Percentiles rank a stretch among this genome's conserved stretches.
These are phyloP conservation scores for Larimichthys crocea DNA, from an alignment of 2,113 vertebrate species.

Conservation along the genomic window DNA sequence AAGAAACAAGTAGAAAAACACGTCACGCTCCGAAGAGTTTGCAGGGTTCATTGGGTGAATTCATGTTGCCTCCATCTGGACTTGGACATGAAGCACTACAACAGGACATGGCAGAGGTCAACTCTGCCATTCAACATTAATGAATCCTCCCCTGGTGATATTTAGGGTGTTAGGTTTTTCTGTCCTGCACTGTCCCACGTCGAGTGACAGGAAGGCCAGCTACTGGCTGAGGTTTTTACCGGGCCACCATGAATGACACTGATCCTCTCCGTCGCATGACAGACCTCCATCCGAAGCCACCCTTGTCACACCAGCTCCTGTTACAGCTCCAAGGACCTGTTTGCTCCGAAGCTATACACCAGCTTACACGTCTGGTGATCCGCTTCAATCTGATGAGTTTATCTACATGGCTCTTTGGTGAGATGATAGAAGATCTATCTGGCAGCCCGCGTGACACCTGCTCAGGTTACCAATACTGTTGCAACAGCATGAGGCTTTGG, in stretches of 20 bases:
- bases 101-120: slow-evolving; percentile 20
- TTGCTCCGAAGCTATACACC: slow-evolving; percentile 51
- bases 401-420: slow-evolving; percentile 6
- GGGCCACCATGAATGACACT: slow-evolving; percentile 46
- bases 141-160: neutral
- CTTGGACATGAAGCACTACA: slow-evolving; percentile 18
- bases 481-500: neutral
- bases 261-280: slow-evolving; percentile 14
- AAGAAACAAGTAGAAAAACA: slow-evolving; percentile 5
- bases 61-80: slow-evolving; percentile 31
- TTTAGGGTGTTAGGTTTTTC: slow-evolving; percentile 16
- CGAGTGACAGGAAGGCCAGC: slow-evolving; percentile 34
- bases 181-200: slow-evolving; percentile 18
- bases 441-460: slow-evolving; percentile 11
- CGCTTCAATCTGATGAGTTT: slow-evolving; percentile 36
- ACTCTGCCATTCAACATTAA: slow-evolving; percentile 1
- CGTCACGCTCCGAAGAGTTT: slow-evolving; percentile 9
- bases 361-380: slow-evolving; percentile 44
- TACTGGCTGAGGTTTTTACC: slow-evolving; percentile 34
- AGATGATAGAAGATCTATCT: slow-evolving; percentile 37
- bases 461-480: slow-evolving; percentile 26
- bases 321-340: slow-evolving; percentile 53
- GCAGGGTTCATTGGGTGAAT: slow-evolving; percentile 13
- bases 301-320: slow-evolving; percentile 58
- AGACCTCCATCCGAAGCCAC: slow-evolving; percentile 20